Percentiles rank a stretch among this genome's conserved stretches.
Conservation (phyloP, 2,888 invertebrate genomes). For the Therioaphis trifolii region DNA sequence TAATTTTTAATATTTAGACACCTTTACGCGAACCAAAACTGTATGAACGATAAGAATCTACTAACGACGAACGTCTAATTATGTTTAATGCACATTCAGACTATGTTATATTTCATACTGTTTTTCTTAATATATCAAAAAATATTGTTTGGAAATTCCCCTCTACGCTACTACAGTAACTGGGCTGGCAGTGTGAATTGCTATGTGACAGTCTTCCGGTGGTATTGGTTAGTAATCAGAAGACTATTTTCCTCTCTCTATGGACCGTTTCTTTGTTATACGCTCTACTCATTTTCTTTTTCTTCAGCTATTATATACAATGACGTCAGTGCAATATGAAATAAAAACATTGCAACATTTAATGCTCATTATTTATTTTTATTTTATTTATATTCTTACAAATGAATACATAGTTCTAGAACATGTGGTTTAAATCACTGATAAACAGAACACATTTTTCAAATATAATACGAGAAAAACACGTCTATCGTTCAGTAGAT, state of each 20-base stretch:
- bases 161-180: background rate
- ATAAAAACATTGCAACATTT: constrained; percentile 18
- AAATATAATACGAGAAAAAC: constrained; percentile 25
- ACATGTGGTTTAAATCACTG: background rate
- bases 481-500: background rate
- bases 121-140: constrained; percentile 59
- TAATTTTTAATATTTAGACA: background rate
- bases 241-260: constrained; percentile 51
- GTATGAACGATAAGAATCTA: background rate
- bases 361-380: constrained; percentile 31
- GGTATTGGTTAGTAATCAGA: constrained; percentile 22
- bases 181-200: background rate
- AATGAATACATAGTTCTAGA: constrained; percentile 42
- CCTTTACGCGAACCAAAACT: constrained; percentile 24
- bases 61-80: constrained; percentile 35
- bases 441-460: constrained; percentile 36
- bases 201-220: constrained; percentile 19
- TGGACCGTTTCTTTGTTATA: constrained; percentile 22
- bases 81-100: constrained; percentile 44
- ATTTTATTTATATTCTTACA: constrained; percentile 34
- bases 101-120: constrained; percentile 49
- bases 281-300: constrained; percentile 42
- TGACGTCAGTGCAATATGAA: background rate
- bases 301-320: background rate
- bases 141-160: constrained; percentile 52